A percentile compares a stretch with the other conserved stretches of the same genome.
Conservation (phyloP, 2,888 invertebrate species). For the Nomada fabriciana region DNA sequence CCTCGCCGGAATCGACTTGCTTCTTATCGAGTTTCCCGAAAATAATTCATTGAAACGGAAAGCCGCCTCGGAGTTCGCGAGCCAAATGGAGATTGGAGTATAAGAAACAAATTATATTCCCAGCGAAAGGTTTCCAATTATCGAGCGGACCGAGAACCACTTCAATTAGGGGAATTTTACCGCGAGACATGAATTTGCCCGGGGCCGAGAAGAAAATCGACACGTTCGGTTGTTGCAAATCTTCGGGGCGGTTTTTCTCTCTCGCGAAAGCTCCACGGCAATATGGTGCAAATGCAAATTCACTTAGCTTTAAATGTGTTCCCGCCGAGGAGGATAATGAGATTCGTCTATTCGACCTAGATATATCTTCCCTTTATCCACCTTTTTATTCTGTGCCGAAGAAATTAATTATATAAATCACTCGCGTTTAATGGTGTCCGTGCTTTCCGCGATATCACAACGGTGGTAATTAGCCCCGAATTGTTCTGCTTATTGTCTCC, state of each 20-base stretch:
- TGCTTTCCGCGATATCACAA: slow-evolving; percentile 35
- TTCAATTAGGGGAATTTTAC: slow-evolving; percentile 27
- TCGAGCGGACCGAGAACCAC: not conserved
- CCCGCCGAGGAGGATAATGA: slow-evolving; percentile 18
- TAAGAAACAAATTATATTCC: not conserved
- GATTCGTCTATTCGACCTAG: slow-evolving; percentile 23
- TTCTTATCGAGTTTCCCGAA: not conserved
- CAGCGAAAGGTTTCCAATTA: not conserved
- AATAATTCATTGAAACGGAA: not conserved
- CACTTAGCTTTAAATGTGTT: slow-evolving; percentile 24
- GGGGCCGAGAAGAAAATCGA: not conserved
- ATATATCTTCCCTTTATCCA: slow-evolving; percentile 1
- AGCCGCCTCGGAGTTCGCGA: not conserved
- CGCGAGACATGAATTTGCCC: slow-evolving; percentile 9
- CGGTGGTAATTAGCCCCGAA: slow-evolving; percentile 33
- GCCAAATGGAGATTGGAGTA: not conserved
- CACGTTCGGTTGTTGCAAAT: not conserved
- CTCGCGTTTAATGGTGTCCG: slow-evolving; percentile 28
- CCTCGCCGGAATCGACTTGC: not conserved
- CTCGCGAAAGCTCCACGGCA: not conserved
- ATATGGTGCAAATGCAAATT: slow-evolving; percentile 42
- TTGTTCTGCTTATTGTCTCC: slow-evolving; percentile 8
- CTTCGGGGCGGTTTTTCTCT: not conserved
- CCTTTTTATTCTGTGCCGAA: too few species aligned
- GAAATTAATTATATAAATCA: slow-evolving; percentile 32